Evolutionary conservation across 1,140 invertebrate species (phyloP), one percentile per base, ranked within the genome.

Genomic region (Steinernema feltiae): DNA sequence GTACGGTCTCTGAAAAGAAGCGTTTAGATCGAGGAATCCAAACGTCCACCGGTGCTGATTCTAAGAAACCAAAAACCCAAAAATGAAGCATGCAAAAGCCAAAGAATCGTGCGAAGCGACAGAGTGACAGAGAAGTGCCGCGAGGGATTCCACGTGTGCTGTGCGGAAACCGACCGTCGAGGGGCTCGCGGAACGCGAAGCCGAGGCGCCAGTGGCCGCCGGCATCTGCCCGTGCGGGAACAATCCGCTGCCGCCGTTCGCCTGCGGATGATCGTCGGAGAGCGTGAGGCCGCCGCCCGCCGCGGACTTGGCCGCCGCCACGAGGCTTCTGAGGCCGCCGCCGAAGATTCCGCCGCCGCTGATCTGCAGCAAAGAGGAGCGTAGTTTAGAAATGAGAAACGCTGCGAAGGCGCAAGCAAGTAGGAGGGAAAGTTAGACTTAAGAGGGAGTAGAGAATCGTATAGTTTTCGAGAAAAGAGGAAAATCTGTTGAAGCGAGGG

Each of bases 341-440:
- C 80, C 80, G 48, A 85, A 85, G 17, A 84, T 71, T 32, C 84
- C 83, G 41, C 82, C 84, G 41, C 83, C 83, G 18, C 84, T 83
- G 75, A 85, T 81, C 84, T 85, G 46, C 48, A 82, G 76, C 46
- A 41, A 53, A 30, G 70, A 70, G n/a, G n/a, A 71, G n/a, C 71
- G 24, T 17, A 41, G 35, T 41, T 41, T 41, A 41, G 18, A 41
- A 41, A 41, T 41, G 18, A 41, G 35, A 41, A 41, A 41, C 35
- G 7, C n/a, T 46, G 24, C n/a, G n/a, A n/a, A n/a, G n/a, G n/a
- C n/a, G 53, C 53, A 63, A 27, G 53, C 53, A 63, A 27, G 12
- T 27, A 27, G n/a, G n/a, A 63, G 53, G 24, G 7, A 41, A 41
- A 18, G 18, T 7, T 7, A 7, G 35, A 7, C 18, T 41, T 41